A percentile compares a stretch with the other conserved stretches of the same genome.
Evolutionary conservation across 1,140 invertebrate species (phyloP).

Genomic region (Heterodera schachtii): DNA sequence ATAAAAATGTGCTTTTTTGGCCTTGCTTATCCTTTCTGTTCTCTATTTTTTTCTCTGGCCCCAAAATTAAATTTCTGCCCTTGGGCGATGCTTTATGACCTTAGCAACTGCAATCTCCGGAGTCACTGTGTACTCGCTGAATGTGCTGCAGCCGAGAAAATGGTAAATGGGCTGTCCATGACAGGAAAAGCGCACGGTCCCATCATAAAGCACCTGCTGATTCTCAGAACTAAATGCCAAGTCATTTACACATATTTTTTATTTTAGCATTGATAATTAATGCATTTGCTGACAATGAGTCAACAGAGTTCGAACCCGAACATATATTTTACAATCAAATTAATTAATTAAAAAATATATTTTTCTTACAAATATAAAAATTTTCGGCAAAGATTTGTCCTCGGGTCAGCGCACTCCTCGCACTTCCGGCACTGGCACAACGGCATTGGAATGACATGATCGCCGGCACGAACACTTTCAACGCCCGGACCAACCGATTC

Average conservation of each 20-base stretch:
- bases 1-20: too few relatives aligned
- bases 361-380: background rate
- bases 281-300: too few relatives aligned
- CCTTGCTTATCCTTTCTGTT: too few relatives aligned
- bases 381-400: conserved; percentile 80
- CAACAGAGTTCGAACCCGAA: too few relatives aligned
- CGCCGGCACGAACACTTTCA: conserved; percentile 72
- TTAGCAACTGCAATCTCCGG: conserved; percentile 89
- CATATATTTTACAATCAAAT: too few relatives aligned
- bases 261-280: background rate
- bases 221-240: background rate
- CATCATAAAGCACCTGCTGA: conserved; percentile 83
- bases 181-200: conserved; percentile 82
- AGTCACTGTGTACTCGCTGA: conserved; percentile 95
- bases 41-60: too few relatives aligned
- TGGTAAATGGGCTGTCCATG: conserved; percentile 86
- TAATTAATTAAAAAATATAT: background rate
- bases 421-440: conserved; percentile 93
- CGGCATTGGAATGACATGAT: conserved; percentile 93
- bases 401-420: conserved; percentile 85
- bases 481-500: conserved; percentile 74
- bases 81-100: conserved; percentile 64
- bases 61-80: too few relatives aligned
- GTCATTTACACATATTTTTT: too few relatives aligned
- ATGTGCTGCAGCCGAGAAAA: conserved; percentile 99